These are phyloP conservation scores for Cygnus atratus DNA, from an alignment of 2,113 vertebrate species.

Conservation along the genomic window DNA sequence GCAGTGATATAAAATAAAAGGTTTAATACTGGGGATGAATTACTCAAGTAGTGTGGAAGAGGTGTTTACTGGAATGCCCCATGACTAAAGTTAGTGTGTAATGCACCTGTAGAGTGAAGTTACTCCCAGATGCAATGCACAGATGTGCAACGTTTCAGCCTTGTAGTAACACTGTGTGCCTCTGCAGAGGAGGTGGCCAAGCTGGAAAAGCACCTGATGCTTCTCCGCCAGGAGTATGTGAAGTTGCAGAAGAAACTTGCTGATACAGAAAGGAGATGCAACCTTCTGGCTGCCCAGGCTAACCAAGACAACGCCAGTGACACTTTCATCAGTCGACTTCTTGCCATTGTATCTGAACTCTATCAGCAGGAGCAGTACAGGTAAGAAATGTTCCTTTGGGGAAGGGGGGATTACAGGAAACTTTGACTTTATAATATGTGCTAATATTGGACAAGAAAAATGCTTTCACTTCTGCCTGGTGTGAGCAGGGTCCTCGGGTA, in stretches of 20 bases:
- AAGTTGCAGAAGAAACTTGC: conserved; percentile 97
- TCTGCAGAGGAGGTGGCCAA: conserved; percentile 97
- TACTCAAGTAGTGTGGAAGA: neutral
- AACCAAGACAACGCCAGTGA: conserved; percentile 81
- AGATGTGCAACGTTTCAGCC: neutral
- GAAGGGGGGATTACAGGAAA: neutral
- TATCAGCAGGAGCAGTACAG: conserved; percentile 96
- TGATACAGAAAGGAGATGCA: conserved; percentile 91
- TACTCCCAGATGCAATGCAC: neutral
- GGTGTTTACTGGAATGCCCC: neutral
- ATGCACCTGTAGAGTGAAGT: neutral
- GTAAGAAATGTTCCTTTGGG: conserved; percentile 62
- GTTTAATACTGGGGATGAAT: neutral
- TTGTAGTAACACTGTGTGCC: neutral
- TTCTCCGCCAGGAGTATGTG: conserved; percentile 98
- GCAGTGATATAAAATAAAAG: neutral
- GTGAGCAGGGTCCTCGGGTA: neutral
- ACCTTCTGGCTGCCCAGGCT: conserved; percentile 86
- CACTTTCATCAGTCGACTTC: conserved; percentile 92
- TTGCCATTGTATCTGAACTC: conserved; percentile 90
- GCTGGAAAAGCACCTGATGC: conserved; percentile 96
- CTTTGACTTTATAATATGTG: neutral
- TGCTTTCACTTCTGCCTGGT: neutral
- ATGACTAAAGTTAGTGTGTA: rapidly evolving
- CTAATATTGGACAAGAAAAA: neutral